phyloP scores from a whole-genome alignment of 2,113 vertebrate genomes.

The Catagonus wagneri region DNA sequence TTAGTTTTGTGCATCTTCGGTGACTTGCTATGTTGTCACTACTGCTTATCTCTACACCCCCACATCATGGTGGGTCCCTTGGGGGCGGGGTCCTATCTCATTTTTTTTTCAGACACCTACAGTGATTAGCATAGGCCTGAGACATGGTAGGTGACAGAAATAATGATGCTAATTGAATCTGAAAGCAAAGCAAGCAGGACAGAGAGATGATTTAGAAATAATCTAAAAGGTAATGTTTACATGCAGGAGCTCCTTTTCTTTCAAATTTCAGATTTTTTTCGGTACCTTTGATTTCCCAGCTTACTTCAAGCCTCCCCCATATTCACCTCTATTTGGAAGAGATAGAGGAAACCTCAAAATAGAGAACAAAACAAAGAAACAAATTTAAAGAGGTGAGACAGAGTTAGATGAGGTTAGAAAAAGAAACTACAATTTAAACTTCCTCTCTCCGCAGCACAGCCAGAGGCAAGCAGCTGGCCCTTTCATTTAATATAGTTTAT shows the following conservation, averaged over 20 bases:
- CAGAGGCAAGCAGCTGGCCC: background rate
- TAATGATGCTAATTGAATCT: background rate
- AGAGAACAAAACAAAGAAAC: background rate
- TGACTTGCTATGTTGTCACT: background rate
- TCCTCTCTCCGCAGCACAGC: background rate
- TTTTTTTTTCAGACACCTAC: background rate
- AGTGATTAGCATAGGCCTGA: background rate
- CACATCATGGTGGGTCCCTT: background rate
- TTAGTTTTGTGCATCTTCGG: background rate
- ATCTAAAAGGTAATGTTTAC: background rate
- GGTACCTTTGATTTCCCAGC: slow-evolving; percentile 37
- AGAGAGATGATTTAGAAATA: background rate
- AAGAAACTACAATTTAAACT: slow-evolving; percentile 34
- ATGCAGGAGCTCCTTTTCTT: background rate
- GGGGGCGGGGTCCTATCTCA: background rate
- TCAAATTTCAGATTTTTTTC: slow-evolving; percentile 51
- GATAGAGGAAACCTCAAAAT: background rate
- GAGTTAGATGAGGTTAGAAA: background rate
- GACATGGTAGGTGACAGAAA: background rate
- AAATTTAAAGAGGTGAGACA: background rate
- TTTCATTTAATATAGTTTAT: slow-evolving; percentile 57
- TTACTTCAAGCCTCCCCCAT: slow-evolving; percentile 17
- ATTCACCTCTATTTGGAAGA: slow-evolving; percentile 10
- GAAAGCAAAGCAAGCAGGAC: background rate
- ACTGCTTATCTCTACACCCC: background rate